Evolutionary conservation across 1,140 invertebrate genomes (phyloP).

Genomic region (Ruditapes philippinarum): DNA sequence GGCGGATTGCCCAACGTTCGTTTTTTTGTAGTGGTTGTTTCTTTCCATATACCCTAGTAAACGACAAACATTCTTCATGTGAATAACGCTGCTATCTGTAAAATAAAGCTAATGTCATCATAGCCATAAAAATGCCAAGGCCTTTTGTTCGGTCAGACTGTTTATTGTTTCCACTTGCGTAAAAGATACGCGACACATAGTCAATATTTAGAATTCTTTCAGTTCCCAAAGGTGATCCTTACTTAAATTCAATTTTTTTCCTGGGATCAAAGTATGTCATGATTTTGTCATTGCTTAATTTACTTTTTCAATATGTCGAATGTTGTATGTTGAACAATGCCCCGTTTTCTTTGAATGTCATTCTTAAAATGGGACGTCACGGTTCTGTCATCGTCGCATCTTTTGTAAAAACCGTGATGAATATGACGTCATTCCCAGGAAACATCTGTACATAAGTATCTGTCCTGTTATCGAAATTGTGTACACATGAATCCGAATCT

Average conservation of each 20-base stretch:
- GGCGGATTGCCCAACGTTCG: slow-evolving; percentile 5
- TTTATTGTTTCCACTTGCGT: slow-evolving; percentile 76
- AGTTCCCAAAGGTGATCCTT: not conserved
- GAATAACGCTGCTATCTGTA: slow-evolving; percentile 53
- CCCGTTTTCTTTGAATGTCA: not conserved
- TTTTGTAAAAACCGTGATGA: not conserved
- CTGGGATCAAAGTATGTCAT: too few relatives aligned
- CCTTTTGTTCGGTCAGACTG: slow-evolving; percentile 86
- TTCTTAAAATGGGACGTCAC: not conserved
- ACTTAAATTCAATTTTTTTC: not conserved
- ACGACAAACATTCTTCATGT: slow-evolving; percentile 83
- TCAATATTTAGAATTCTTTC: too few relatives aligned
- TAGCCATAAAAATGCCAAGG: slow-evolving; percentile 85
- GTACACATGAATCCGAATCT: slow-evolving; percentile 53
- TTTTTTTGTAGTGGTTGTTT: not conserved
- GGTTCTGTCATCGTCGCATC: not conserved
- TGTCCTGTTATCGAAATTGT: slow-evolving; percentile 73
- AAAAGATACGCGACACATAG: slow-evolving; percentile 60
- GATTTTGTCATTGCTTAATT: not conserved
- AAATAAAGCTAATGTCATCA: slow-evolving; percentile 82
- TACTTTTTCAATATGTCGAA: not conserved
- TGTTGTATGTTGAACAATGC: not conserved
- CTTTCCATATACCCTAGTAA: slow-evolving; percentile 67
- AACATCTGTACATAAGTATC: slow-evolving; percentile 64
- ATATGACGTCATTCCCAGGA: not conserved